Base-by-base conservation (phyloP, 2,797 vertebrate genomes). In the Thamnophis elegans region DNA sequence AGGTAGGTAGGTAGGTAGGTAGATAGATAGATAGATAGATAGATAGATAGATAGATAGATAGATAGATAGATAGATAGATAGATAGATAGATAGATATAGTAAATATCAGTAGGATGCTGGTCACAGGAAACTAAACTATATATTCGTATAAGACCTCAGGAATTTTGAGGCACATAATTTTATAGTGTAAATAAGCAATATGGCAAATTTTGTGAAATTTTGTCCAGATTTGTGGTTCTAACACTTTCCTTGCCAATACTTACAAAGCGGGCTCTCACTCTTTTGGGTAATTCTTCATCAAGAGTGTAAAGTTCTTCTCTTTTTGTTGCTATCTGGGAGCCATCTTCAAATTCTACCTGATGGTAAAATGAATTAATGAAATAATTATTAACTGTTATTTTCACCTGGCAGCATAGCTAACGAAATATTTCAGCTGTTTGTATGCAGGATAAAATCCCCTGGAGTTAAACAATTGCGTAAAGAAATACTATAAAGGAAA, bases 271-370 rank as follows among this genome's bases (percentile, higher is more conserved):
- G 94, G 98, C 98, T 97, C 99, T 99, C 96, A 99, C 99, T 98
- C 99, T 99, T 97, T 99, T 99, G 89, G 99, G 99, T 85, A 99
- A 98, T 93, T 99, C 99, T 98, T 99, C 99, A 4, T 99, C 98
- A 96, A 99, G 96, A 20, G 98, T 99, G 94, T 99, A 99, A 95
- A 99, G 98, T 56, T 99, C 99, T 93, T 99, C 98, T 97, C 99
- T 98, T 96, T 99, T 99, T 92, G 98, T 98, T 94, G 98, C 97
- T 94, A 98, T 98, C 97, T 99, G 98, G 94, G 99, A 99, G 28
- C 99, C 99, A 92, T 99, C 99, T 97, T 99, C 99, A 98, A 99
- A 99, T 95, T 99, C 99, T 97, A 99, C 98, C 99, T 98, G 94
- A 91, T 92, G 87, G 54, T 92, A 94, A 94, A 96, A 8, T 9